Conservation (phyloP, 2,797 vertebrate genomes). For the Lutjanus campechanus region DNA sequence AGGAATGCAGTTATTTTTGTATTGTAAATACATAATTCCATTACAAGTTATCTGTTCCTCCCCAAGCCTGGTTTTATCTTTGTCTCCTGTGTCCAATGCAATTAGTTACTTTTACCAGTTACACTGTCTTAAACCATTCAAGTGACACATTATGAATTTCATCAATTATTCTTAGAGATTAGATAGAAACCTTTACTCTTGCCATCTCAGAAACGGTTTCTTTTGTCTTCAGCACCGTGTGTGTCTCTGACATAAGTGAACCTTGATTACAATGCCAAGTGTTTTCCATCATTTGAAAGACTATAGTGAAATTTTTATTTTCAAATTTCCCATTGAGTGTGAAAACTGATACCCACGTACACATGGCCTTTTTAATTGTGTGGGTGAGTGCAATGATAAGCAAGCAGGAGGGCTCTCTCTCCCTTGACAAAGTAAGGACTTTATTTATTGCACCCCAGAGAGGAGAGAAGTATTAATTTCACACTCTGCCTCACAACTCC, state of each 20-base stretch:
- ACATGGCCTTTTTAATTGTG: conserved; percentile 58
- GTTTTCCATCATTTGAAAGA: conserved; percentile 23
- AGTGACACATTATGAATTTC: not conserved
- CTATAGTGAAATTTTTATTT: conserved; percentile 48
- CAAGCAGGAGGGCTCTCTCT: conserved; percentile 48
- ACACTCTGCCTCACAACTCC: conserved; percentile 76
- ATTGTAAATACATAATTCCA: too few relatives aligned
- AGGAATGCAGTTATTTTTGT: too few relatives aligned
- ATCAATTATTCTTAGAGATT: not conserved
- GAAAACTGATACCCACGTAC: conserved; percentile 48
- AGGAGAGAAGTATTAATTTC: conserved; percentile 77
- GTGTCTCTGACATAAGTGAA: conserved; percentile 24
- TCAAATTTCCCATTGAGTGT: conserved; percentile 49
- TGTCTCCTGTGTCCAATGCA: not conserved
- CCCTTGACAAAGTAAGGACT: conserved; percentile 60
- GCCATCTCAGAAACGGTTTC: not conserved
- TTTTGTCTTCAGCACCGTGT: not conserved
- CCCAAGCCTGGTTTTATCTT: too few relatives aligned
- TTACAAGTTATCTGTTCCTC: too few relatives aligned
- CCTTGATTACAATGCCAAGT: conserved; percentile 9
- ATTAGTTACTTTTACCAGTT: not conserved
- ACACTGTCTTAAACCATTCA: not conserved
- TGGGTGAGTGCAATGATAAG: conserved; percentile 63
- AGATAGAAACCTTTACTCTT: not conserved
- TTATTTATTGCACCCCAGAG: conserved; percentile 73